Conservation (phyloP, 30 jellyfish, hydroid and myxozoan genomes). For the Chrysaora quinquecirrha region DNA sequence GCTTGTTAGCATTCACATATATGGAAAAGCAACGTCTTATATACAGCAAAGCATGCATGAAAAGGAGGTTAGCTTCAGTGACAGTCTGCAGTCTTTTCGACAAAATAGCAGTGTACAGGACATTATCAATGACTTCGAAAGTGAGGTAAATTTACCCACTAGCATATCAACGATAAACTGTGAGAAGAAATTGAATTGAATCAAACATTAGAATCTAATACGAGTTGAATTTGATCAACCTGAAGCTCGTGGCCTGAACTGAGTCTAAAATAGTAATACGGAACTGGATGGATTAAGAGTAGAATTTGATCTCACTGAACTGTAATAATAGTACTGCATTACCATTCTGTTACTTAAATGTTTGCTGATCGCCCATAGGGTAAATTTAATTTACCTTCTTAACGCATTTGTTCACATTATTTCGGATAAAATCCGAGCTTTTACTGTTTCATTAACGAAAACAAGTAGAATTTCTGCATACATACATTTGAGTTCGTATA, state of each 20-base stretch:
- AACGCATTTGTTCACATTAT: no score
- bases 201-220: not conserved
- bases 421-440: no score
- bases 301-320: not conserved
- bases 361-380: not conserved
- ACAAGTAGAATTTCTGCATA: no score
- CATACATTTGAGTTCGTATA: no score
- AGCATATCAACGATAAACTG: conserved; percentile 1
- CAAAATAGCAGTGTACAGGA: conserved; percentile 54
- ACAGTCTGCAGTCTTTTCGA: conserved; percentile 6
- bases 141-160: conserved; percentile 1
- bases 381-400: no score
- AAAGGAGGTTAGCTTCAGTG: conserved; percentile 4
- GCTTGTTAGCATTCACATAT: conserved; percentile 78
- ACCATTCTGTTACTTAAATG: not conserved
- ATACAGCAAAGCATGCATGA: conserved; percentile 26
- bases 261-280: not conserved
- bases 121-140: conserved; percentile 31
- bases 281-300: not conserved
- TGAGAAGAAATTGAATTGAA: conserved; percentile 13
- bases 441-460: no score
- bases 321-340: not conserved
- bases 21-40: conserved; percentile 85
- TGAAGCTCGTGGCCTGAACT: not conserved
- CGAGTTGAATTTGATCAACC: not conserved